Base-by-base conservation (phyloP, 37 sponge, comb jelly and placozoan species). In the Oopsacas minuta region DNA sequence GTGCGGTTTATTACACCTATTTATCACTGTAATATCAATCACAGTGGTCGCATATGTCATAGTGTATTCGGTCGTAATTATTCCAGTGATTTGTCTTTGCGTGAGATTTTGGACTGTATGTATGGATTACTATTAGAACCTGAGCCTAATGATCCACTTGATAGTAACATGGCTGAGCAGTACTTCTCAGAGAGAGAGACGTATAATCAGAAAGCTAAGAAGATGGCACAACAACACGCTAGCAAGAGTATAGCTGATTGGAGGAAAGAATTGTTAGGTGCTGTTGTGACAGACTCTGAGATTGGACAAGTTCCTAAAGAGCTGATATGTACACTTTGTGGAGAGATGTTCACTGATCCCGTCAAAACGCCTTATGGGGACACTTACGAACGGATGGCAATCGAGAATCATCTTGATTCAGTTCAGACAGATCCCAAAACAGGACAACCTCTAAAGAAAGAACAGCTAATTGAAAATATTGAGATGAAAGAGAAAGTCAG, bases 351-450 rank as follows among this genome's bases (percentile, higher is more conserved):
- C 81, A 53, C 34, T n/a, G 75, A 85, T 32, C 86, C 86, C 1
- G 86, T 85, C 32, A 53, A 36, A 8, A 85, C 86, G 22, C 86
- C 86, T 10, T 85, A n/a, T 69, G 86, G 86, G n/a, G 34, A 85
- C 86, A 85, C 86, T 5, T 85, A 85, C 75, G 86, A 85, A 39
- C 25, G 86, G 0, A n/a, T 36, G 32, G 86, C 75, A 15, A 53
- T 85, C 37, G 86, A 85, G 69, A 61, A 61, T n/a, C 75, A 61
- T 61, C 22, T 61, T 3, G 81, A 34, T 7, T 0, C 75, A 0
- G 10, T 22, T 10, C 81, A 39, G 38, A 69, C 0, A 32, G 86
- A 85, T 8, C 81, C 86, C 0, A 36, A 38, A 36, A 39, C 86
- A 0, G 39, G 49, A 23, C 36, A 61, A 34, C 38, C 86, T 37